Evolutionary conservation across 2,113 vertebrate species (phyloP).

Genomic region (Apistogramma diplotaenia): DNA sequence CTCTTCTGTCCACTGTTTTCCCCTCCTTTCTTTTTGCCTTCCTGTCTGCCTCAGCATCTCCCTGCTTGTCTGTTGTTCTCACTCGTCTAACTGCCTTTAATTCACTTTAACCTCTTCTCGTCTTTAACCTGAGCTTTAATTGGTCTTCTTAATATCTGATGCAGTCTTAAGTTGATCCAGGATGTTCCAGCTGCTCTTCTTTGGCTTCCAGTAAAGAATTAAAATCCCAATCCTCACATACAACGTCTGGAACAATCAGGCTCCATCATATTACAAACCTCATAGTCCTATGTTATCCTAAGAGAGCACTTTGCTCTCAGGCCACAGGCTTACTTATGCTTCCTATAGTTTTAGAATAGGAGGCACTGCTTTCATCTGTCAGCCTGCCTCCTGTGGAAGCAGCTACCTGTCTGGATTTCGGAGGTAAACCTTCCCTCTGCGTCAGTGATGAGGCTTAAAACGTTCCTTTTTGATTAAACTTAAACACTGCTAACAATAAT

Average conservation of each 20-base stretch:
- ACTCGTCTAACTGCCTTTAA: slow-evolving; percentile 34
- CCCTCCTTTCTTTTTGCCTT: neutral
- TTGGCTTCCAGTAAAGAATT: neutral
- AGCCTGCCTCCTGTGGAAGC: too few species aligned
- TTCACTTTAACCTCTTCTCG: slow-evolving; percentile 31
- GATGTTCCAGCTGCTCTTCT: neutral
- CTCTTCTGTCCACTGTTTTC: neutral
- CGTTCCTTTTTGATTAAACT: neutral
- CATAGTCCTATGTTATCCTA: neutral
- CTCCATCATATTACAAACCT: neutral
- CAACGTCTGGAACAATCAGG: neutral
- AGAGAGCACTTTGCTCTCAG: neutral
- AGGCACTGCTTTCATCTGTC: neutral
- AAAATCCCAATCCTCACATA: neutral
- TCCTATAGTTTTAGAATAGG: neutral
- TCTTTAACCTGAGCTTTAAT: neutral
- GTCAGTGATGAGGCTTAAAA: neutral
- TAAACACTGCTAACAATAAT: neutral
- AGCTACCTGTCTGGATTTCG: neutral
- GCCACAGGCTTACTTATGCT: neutral
- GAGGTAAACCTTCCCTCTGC: neutral
- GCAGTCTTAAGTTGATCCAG: neutral
- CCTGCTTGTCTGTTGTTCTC: slow-evolving; percentile 6
- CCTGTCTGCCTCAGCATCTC: neutral
- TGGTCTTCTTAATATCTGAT: neutral